Evolutionary conservation across 2,113 vertebrate species (phyloP), one percentile per base, ranked within the genome.

Genomic region (Campylomormyrus numenius): DNA sequence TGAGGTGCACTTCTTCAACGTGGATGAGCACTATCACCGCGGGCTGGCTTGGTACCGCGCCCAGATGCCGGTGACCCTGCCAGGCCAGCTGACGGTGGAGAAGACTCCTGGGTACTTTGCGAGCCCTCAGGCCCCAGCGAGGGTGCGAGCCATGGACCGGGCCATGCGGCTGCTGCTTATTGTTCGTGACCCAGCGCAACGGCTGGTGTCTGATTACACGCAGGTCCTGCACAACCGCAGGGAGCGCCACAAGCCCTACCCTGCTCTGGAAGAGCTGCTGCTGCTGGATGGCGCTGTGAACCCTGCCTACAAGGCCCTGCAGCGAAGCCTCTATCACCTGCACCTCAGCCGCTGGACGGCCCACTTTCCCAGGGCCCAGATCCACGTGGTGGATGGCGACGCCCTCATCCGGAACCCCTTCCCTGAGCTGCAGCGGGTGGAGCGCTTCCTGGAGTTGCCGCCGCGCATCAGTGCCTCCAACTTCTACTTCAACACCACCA

Each of bases 401-500:
- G 94, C 94, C 0, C 94, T 97, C 15, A 95, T 97, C 5, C 94
- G 83, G 8, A 93, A 97, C 86, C 96, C 96, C 0, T 96, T 96
- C 89, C 94, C 95, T 0, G 96, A 97, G 93, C 94, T 97, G 89
- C 95, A 93, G 39, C 94, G 94, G 31, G 96, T 95, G 0, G 96
- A 97, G 90, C 90, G 62, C 35, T 97, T 97, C 89, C 93, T 97
- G 88, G 93, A 94, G 17, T 94, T 97, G 56, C 92, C 93, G 0
- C 94, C 96, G 2, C 93, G 91, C 74, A 95, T 97, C 87, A 94
- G 92, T 84, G 94, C 94, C 0, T 88, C 91, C 90, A 96, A 97
- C 92, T 97, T 97, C 92, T 96, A 96, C 92, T 97, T 96, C 94
- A 97, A 97, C 92, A 91, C 92, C 91, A 97, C 96, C 56, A 97